Conservation (phyloP, 2,888 invertebrate species). For the Aelia acuminata region DNA sequence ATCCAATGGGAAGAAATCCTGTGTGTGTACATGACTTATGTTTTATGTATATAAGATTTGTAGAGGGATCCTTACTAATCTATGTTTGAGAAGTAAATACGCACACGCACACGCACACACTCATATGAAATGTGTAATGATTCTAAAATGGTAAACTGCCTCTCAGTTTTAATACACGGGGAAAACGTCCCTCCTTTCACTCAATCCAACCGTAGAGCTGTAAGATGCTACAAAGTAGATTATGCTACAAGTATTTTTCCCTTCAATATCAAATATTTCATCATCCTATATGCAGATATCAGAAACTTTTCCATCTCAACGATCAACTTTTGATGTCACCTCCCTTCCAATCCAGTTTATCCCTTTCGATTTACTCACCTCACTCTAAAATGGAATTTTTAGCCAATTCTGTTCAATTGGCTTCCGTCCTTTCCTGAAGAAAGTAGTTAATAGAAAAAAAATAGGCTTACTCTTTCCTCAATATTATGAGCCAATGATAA, state of each 20-base stretch:
- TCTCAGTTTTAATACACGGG: not conserved
- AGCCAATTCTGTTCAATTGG: too few relatives aligned
- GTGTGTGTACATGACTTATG: not conserved
- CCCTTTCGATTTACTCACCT: not conserved
- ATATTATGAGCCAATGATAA: too few relatives aligned
- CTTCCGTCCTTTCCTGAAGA: too few relatives aligned
- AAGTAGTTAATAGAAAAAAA: too few relatives aligned
- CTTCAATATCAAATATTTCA: not conserved
- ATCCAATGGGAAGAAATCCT: not conserved
- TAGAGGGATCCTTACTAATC: not conserved
- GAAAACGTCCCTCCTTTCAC: not conserved
- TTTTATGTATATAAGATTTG: slow-evolving; percentile 13
- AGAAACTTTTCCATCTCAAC: not conserved
- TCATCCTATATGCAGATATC: not conserved
- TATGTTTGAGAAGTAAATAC: not conserved
- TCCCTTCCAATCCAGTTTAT: not conserved
- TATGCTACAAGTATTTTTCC: not conserved
- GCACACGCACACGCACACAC: too few relatives aligned
- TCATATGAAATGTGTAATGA: too few relatives aligned
- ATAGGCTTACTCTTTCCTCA: too few relatives aligned
- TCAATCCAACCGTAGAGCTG: not conserved
- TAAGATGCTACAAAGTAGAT: not conserved
- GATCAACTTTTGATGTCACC: not conserved
- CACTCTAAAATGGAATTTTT: too few relatives aligned
- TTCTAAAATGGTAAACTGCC: not conserved